These are phyloP conservation scores for Lateolabrax maculatus DNA, from an alignment of 2,797 vertebrate species.

Conservation along the genomic window DNA sequence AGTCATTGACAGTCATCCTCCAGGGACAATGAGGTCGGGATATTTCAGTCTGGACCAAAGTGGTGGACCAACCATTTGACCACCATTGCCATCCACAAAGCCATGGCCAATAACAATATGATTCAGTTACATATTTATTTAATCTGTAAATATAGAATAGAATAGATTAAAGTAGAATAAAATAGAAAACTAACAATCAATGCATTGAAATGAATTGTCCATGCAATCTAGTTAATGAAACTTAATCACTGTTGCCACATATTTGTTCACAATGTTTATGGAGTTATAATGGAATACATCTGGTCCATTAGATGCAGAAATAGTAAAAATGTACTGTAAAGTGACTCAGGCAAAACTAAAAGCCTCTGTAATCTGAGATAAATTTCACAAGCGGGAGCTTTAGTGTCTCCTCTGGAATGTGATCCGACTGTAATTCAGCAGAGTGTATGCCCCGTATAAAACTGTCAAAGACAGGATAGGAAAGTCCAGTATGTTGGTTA, in stretches of 20 bases:
- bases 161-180: background rate
- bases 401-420: conserved; percentile 68
- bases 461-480: conserved; percentile 45
- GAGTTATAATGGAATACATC: conserved; percentile 51
- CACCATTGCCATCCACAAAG: background rate
- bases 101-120: background rate
- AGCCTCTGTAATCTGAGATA: conserved; percentile 66
- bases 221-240: conserved; percentile 34
- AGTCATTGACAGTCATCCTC: background rate
- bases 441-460: conserved; percentile 52
- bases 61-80: background rate
- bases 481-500: conserved; percentile 14
- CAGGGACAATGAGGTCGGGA: conserved; percentile 6
- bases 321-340: conserved; percentile 18
- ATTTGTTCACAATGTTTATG: conserved; percentile 18
- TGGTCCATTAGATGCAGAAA: conserved; percentile 37
- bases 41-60: conserved; percentile 1
- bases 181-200: conserved; percentile 11
- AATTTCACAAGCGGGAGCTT: conserved; percentile 52
- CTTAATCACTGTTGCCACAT: conserved; percentile 21
- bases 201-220: conserved; percentile 9
- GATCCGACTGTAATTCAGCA: conserved; percentile 61
- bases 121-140: conserved; percentile 18
- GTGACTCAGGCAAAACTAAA: conserved; percentile 57
- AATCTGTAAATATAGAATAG: conserved; percentile 1